Evolutionary conservation across 2,797 vertebrate genomes (phyloP).

Genomic region (Trichosurus vulpecula): DNA sequence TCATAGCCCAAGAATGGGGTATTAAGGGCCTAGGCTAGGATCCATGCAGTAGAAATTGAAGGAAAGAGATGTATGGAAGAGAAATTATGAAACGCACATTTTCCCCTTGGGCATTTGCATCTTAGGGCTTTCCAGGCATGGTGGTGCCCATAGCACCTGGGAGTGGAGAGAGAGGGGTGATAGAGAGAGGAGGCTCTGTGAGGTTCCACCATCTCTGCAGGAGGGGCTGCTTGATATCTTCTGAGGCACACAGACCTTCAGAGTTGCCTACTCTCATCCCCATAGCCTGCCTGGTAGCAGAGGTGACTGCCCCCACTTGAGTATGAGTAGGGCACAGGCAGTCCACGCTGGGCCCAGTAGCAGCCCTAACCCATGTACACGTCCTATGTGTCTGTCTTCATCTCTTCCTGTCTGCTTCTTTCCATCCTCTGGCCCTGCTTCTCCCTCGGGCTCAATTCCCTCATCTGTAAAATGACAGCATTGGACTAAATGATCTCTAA

Average conservation of each 20-base stretch:
- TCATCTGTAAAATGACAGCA: neutral
- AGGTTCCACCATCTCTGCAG: neutral
- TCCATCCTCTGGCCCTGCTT: neutral
- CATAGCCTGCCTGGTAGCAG: neutral
- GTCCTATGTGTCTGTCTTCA: neutral
- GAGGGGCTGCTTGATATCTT: neutral
- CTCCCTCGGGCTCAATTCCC: neutral
- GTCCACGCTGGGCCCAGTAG: neutral
- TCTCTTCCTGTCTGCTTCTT: neutral
- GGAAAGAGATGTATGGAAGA: neutral
- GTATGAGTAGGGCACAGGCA: neutral
- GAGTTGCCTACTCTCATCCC: no score
- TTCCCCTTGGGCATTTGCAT: neutral
- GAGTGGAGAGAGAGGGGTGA: neutral
- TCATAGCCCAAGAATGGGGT: neutral
- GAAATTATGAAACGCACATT: neutral
- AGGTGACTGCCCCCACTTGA: neutral
- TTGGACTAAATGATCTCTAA: neutral
- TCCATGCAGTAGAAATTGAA: neutral
- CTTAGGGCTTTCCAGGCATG: neutral
- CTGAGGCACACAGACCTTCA: neutral
- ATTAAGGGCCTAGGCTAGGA: neutral
- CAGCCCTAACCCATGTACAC: neutral
- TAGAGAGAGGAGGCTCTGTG: neutral
- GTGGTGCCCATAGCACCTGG: neutral